A percentile compares a stretch with the other conserved stretches of the same genome.
Evolutionary conservation across 2,113 vertebrate genomes (phyloP).

Genomic region (Nerophis ophidion): DNA sequence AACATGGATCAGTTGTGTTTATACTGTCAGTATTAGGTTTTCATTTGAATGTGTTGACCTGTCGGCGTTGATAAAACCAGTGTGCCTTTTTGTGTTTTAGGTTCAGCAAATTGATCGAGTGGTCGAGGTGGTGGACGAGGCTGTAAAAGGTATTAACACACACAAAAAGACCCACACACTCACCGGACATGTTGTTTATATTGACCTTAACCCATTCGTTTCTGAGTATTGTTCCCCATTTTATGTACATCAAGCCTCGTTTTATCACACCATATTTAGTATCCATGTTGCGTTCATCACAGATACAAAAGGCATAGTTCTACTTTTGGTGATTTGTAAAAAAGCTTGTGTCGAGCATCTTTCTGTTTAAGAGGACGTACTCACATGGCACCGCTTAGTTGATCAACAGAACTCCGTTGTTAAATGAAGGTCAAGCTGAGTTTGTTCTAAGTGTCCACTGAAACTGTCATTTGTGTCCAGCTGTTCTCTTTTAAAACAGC

Average conservation of each 20-base stretch:
- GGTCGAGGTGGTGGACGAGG: constrained; percentile 68
- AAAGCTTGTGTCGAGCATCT: constrained; percentile 25
- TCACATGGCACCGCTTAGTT: constrained; percentile 59
- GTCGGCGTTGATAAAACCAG: constrained; percentile 39
- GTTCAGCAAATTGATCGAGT: constrained; percentile 71
- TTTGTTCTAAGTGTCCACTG: constrained; percentile 60
- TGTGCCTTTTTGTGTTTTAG: constrained; percentile 51
- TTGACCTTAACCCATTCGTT: neutral
- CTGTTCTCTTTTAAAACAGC: constrained; percentile 55
- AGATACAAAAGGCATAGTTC: too few relatives aligned
- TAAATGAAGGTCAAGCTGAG: constrained; percentile 65
- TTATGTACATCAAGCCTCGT: too few relatives aligned
- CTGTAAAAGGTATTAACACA: constrained; percentile 63
- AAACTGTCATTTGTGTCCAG: constrained; percentile 62
- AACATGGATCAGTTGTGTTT: constrained; percentile 32
- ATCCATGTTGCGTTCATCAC: too few relatives aligned
- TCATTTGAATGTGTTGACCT: constrained; percentile 35
- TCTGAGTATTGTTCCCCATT: neutral
- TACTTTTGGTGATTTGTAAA: constrained; percentile 10
- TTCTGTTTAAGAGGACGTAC: constrained; percentile 26
- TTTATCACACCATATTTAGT: too few relatives aligned
- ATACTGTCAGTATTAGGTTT: constrained; percentile 33
- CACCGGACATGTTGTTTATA: neutral
- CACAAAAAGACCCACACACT: neutral
- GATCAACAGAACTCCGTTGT: constrained; percentile 48